These are phyloP conservation scores for Lagopus muta DNA, from an alignment of 2,113 vertebrate species.

Conservation along the genomic window DNA sequence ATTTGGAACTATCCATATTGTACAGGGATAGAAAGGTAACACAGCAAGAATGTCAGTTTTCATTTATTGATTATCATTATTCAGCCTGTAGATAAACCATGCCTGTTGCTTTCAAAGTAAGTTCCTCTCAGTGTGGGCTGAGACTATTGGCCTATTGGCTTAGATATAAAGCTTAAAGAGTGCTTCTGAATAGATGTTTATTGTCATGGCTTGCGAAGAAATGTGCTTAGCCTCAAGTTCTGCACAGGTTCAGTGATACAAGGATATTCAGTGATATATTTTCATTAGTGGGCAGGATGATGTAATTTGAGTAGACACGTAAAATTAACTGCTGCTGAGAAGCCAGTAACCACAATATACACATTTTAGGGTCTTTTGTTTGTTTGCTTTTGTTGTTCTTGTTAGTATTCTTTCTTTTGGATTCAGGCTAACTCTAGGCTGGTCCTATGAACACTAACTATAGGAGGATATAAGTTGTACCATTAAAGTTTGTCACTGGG, in stretches of 20 bases:
- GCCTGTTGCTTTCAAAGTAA: not conserved
- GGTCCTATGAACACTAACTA: not conserved
- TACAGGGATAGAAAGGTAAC: not conserved
- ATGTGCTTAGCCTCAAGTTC: not conserved
- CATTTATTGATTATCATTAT: not conserved
- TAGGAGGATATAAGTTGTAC: not conserved
- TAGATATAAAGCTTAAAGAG: not conserved
- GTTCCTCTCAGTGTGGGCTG: not conserved
- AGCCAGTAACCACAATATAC: not conserved
- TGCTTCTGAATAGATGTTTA: not conserved
- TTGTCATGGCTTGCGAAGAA: not conserved
- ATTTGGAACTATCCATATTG: not conserved
- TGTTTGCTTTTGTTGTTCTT: not conserved
- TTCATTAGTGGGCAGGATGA: not conserved
- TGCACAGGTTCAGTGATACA: not conserved
- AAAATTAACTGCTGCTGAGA: not conserved
- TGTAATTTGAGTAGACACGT: not conserved
- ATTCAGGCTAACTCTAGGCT: not conserved
- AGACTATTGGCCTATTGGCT: not conserved
- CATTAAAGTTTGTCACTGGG: not conserved
- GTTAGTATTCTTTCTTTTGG: not conserved
- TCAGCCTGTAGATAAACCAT: not conserved
- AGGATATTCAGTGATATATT: not conserved
- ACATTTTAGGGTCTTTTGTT: not conserved
- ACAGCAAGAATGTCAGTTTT: not conserved